Evolutionary conservation across 1,140 invertebrate species (phyloP).

Genomic region (Asobara japonica): DNA sequence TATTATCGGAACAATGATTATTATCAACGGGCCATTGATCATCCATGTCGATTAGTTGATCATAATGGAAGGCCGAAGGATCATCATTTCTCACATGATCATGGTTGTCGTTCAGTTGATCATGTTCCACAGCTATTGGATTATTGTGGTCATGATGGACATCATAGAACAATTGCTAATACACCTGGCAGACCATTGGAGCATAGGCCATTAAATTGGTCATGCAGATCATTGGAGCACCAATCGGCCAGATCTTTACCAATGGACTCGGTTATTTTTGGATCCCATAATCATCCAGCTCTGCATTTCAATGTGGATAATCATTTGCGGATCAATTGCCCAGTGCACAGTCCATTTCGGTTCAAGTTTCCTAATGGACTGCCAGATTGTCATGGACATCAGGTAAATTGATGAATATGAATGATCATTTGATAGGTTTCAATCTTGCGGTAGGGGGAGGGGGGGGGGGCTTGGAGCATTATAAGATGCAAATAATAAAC

Average conservation of each 20-base stretch:
- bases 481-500: too few relatives aligned
- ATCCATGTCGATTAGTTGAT: slow-evolving; percentile 60
- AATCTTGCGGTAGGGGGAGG: too few relatives aligned
- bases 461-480: too few relatives aligned
- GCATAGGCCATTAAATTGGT: slow-evolving; percentile 54
- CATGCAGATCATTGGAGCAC: slow-evolving; percentile 62
- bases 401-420: slow-evolving; percentile 57
- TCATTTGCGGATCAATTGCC: slow-evolving; percentile 66
- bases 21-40: slow-evolving; percentile 52
- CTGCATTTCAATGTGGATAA: slow-evolving; percentile 52
- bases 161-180: slow-evolving; percentile 40
- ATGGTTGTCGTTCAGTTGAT: slow-evolving; percentile 59
- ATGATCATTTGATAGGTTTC: background rate
- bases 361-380: slow-evolving; percentile 71
- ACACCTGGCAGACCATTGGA: slow-evolving; percentile 3
- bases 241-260: slow-evolving; percentile 55
- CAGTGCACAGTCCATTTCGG: slow-evolving; percentile 73
- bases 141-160: slow-evolving; percentile 50
- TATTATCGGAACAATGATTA: slow-evolving; percentile 46
- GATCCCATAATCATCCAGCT: slow-evolving; percentile 56
- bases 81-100: slow-evolving; percentile 54
- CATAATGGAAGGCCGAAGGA: slow-evolving; percentile 55
- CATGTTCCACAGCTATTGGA: slow-evolving; percentile 56
- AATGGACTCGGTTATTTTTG: slow-evolving; percentile 62
- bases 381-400: slow-evolving; percentile 66